Evolutionary conservation across 2,797 vertebrate species (phyloP), one percentile per base, ranked within the genome.

Genomic region (Aeoliscus strigatus): DNA sequence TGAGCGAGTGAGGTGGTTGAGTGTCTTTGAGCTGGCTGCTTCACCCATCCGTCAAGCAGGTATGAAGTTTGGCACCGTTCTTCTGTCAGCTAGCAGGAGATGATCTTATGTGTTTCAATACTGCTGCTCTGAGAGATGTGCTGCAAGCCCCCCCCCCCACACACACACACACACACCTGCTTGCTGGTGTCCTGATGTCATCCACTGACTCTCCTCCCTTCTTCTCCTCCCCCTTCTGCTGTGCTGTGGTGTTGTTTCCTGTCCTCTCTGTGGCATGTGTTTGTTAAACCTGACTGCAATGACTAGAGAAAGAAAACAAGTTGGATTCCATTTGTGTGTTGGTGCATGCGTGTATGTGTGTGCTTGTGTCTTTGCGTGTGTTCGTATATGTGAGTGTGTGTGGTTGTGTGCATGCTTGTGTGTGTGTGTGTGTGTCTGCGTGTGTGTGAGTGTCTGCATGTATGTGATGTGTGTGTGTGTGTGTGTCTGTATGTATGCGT

Each of bases 211-310:
- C 26, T 12, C 24, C 32, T 25, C 12, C 25, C 31, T 50, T 16
- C 16, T 11, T 14, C n/a, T 14, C 32, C 12, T 27, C 24, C 15
- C 41, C 38, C 18, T 23, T 21, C 15, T 35, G 27, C 23, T 29
- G 36, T 32, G 23, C 56, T 73, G 47, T 45, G 17, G 60, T 58
- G 70, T 82, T 73, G 67, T 74, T 76, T 75, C 55, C 49, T 77
- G 82, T 86, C 79, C 69, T 81, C 46, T 73, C 65, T 60, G 81
- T 86, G 32, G 81, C 80, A 84, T 86, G 84, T 37, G 63, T 71
- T 75, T 73, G 75, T 56, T 50, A 66, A 67, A 53, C 39, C 15
- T 32, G 34, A 61, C 43, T 64, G 39, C 8, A 5, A 44, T 44
- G 31, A 54, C 41, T 67, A 36, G 41, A 30, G 14, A 47, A 31